Percentiles rank a stretch among this genome's conserved stretches.
Evolutionary conservation across 1,140 invertebrate genomes (phyloP).

Genomic region (Lutraria rhynchaena): DNA sequence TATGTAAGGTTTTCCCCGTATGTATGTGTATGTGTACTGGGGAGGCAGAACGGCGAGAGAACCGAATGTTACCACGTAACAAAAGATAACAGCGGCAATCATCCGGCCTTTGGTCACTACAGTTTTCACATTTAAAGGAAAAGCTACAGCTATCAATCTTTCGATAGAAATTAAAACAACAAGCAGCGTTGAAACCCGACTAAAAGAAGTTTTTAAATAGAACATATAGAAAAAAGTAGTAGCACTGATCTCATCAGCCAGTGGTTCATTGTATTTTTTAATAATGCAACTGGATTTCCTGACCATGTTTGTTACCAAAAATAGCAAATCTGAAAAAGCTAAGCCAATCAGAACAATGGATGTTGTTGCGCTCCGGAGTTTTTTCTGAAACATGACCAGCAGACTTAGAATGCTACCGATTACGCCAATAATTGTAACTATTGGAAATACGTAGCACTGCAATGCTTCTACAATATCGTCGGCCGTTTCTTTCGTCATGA

Average conservation of each 20-base stretch:
- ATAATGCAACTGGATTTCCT: constrained; percentile 63
- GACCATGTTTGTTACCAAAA: constrained; percentile 56
- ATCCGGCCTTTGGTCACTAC: constrained; percentile 47
- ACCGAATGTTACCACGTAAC: constrained; percentile 38
- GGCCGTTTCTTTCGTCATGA: constrained; percentile 38
- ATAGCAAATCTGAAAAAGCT: constrained; percentile 59
- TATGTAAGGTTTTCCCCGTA: constrained; percentile 37
- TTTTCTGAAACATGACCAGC: constrained; percentile 46
- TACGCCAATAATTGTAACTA: constrained; percentile 51
- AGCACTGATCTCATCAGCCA: constrained; percentile 45
- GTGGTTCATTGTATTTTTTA: constrained; percentile 32
- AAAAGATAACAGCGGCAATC: constrained; percentile 22
- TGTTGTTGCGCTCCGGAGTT: constrained; percentile 51
- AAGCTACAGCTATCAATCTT: constrained; percentile 62
- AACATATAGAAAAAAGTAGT: constrained; percentile 57
- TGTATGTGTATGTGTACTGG: constrained; percentile 40
- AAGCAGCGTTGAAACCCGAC: constrained; percentile 57
- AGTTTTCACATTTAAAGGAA: constrained; percentile 63
- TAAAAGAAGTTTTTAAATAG: constrained; percentile 62
- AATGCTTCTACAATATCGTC: constrained; percentile 39
- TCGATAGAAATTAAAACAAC: constrained; percentile 63
- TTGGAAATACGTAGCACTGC: constrained; percentile 59
- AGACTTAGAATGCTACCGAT: constrained; percentile 62
- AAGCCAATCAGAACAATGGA: constrained; percentile 57
- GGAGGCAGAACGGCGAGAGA: constrained; percentile 31